Percentiles rank a stretch among this genome's conserved stretches.
These are phyloP conservation scores for Myotis pilosus DNA, from an alignment of 2,797 vertebrate species.

Conservation along the genomic window DNA sequence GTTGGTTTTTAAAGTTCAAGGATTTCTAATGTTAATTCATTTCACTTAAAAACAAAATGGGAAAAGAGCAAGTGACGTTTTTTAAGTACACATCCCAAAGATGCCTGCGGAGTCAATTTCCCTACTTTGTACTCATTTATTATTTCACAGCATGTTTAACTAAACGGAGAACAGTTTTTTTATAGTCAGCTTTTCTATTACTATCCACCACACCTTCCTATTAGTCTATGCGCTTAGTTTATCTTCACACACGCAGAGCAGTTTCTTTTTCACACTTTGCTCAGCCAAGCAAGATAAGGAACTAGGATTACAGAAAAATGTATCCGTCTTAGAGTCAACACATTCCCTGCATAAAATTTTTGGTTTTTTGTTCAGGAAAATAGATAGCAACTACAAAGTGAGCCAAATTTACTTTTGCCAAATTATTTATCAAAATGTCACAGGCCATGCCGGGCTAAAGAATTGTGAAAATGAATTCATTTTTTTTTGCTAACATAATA, in stretches of 20 bases:
- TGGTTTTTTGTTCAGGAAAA: slow-evolving; percentile 5
- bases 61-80: neutral
- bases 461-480: slow-evolving; percentile 1
- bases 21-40: slow-evolving; percentile 24
- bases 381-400: neutral
- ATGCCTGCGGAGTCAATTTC: neutral
- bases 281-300: slow-evolving; percentile 27
- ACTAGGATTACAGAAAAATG: slow-evolving; percentile 21
- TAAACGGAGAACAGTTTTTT: neutral
- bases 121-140: neutral
- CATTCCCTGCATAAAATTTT: neutral
- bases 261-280: neutral
- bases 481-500: slow-evolving; percentile 34
- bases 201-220: neutral
- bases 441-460: neutral
- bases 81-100: neutral
- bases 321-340: slow-evolving; percentile 12
- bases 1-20: neutral
- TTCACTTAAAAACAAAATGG: neutral
- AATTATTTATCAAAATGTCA: slow-evolving; percentile 42
- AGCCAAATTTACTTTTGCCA: neutral
- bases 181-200: neutral
- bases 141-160: neutral
- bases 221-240: neutral
- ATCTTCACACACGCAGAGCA: neutral